Evolutionary conservation across 2,888 invertebrate species (phyloP).

Genomic region (Xanthia icteritia): DNA sequence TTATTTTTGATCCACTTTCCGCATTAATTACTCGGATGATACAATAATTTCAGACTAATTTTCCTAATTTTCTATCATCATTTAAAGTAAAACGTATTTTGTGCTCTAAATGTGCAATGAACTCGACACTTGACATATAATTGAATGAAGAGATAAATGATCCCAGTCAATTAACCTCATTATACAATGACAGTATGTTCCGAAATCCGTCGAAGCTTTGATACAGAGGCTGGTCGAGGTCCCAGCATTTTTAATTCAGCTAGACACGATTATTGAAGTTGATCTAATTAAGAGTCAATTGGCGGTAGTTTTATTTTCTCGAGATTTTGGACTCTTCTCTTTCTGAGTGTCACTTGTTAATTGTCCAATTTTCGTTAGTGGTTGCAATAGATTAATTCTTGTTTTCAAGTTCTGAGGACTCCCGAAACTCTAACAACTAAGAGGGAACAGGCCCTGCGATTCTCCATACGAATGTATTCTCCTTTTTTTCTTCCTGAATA

Average conservation of each 20-base stretch:
- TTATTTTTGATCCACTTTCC: neutral
- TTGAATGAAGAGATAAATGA: slow-evolving; percentile 48
- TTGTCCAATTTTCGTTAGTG: neutral
- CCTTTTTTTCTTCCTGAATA: too few relatives aligned
- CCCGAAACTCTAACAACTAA: neutral
- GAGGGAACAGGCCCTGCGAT: too few relatives aligned
- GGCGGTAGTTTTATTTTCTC: neutral
- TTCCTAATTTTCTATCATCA: neutral
- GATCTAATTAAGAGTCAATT: slow-evolving; percentile 19
- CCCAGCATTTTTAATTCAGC: slow-evolving; percentile 21
- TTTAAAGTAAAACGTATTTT: slow-evolving; percentile 12
- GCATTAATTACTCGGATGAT: neutral
- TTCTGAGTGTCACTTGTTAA: neutral
- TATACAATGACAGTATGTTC: slow-evolving; percentile 32
- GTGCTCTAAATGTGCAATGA: slow-evolving; percentile 11
- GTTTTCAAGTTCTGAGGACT: neutral
- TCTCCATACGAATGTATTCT: too few relatives aligned
- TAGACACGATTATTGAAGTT: slow-evolving; percentile 17
- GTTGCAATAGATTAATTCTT: neutral
- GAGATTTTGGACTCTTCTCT: neutral
- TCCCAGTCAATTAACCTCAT: slow-evolving; percentile 58
- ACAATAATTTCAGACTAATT: slow-evolving; percentile 6
- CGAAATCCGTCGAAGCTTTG: slow-evolving; percentile 37
- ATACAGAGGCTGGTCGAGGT: neutral
- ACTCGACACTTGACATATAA: slow-evolving; percentile 31